phyloP scores from a whole-genome alignment of 1,140 invertebrate genomes.

The Asobara japonica region DNA sequence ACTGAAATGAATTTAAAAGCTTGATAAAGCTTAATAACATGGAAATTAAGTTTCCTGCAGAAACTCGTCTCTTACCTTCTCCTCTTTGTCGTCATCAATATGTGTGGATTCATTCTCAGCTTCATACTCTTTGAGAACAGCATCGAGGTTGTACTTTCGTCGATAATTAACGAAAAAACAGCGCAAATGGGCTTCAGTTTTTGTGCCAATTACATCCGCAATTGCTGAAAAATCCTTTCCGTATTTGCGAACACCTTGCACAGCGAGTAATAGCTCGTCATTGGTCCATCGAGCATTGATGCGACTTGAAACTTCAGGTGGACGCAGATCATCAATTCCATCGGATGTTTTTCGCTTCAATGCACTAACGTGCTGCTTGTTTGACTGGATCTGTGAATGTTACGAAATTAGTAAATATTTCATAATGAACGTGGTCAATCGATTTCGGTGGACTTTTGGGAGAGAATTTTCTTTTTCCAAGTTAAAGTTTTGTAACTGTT shows the following conservation, averaged over 20 bases:
- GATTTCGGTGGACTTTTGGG: too few species aligned
- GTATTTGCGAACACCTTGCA: slow-evolving; percentile 93
- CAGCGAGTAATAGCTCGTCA: slow-evolving; percentile 90
- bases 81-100: slow-evolving; percentile 69
- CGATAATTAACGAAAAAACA: slow-evolving; percentile 92
- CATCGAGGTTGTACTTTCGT: slow-evolving; percentile 89
- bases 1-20: too few species aligned
- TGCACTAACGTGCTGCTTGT: slow-evolving; percentile 91
- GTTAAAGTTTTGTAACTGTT: too few species aligned
- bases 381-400: slow-evolving; percentile 81
- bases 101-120: slow-evolving; percentile 75
- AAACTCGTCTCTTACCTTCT: slow-evolving; percentile 55
- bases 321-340: slow-evolving; percentile 79
- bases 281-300: slow-evolving; percentile 92
- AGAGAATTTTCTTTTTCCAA: too few species aligned
- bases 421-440: too few species aligned
- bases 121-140: slow-evolving; percentile 89
- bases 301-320: slow-evolving; percentile 74
- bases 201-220: slow-evolving; percentile 93
- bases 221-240: slow-evolving; percentile 97
- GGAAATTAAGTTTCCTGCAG: neutral
- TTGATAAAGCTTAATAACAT: too few species aligned
- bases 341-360: slow-evolving; percentile 81
- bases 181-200: slow-evolving; percentile 91
- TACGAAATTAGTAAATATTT: slow-evolving; percentile 9